phyloP scores from a whole-genome alignment of 2,888 invertebrate species.

The Nipponacmea schrenckii region DNA sequence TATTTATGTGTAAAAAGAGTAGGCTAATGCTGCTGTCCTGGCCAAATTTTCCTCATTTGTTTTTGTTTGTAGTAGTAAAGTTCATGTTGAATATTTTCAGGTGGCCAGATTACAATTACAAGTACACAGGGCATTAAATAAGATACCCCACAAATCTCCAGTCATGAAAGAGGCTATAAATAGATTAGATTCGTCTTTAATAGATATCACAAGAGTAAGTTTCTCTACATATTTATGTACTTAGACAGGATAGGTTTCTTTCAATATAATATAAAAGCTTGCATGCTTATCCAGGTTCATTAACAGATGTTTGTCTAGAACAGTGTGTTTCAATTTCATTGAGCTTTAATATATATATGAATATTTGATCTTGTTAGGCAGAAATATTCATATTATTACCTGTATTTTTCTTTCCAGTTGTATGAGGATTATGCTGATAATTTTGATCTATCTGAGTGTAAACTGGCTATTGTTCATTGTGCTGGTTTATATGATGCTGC shows the following conservation, averaged over 20 bases:
- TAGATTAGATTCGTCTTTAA: constrained; percentile 82
- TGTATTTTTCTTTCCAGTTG: constrained; percentile 71
- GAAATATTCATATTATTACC: no score
- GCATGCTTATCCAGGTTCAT: no score
- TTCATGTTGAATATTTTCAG: constrained; percentile 37
- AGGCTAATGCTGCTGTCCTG: no score
- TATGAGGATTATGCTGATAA: constrained; percentile 93
- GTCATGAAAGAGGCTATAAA: constrained; percentile 72
- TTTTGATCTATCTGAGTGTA: constrained; percentile 90
- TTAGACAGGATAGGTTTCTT: not conserved
- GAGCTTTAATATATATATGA: no score
- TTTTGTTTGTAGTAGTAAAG: not conserved
- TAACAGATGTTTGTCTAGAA: no score
- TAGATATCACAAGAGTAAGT: constrained; percentile 85
- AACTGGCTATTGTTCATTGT: constrained; percentile 93
- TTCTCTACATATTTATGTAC: not conserved
- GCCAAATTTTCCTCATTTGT: not conserved
- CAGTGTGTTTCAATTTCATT: no score
- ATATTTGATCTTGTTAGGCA: no score
- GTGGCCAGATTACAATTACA: constrained; percentile 69
- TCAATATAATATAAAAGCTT: no score
- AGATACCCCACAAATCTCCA: constrained; percentile 44
- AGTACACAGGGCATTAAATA: constrained; percentile 77
- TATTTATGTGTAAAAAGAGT: no score
- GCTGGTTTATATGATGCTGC: constrained; percentile 90